Evolutionary conservation across 2,888 invertebrate species (phyloP).

Genomic region (Lasioglossum marginatum): DNA sequence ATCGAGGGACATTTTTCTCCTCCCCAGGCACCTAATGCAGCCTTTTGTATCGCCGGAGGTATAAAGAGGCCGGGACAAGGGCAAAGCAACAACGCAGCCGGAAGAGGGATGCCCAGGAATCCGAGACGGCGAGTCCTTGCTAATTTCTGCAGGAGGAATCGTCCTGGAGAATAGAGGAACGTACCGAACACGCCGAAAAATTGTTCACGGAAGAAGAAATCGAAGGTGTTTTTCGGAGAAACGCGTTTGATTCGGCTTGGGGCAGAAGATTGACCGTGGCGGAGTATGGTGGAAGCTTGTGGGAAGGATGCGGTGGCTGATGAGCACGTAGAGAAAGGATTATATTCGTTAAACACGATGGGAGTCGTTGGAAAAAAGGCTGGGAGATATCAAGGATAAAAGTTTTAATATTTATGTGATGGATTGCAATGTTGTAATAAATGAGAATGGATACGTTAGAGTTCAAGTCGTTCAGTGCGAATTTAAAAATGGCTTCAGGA

Average conservation of each 20-base stretch:
- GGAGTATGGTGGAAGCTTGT: slow-evolving; percentile 22
- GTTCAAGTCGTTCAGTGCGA: too few species aligned
- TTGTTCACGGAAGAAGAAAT: slow-evolving; percentile 34
- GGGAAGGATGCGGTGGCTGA: slow-evolving; percentile 30
- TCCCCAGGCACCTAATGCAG: slow-evolving; percentile 36
- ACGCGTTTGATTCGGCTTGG: slow-evolving; percentile 18
- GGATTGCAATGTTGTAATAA: neutral
- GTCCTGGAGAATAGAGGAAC: slow-evolving; percentile 56
- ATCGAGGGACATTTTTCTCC: slow-evolving; percentile 62
- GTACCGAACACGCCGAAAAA: slow-evolving; percentile 37
- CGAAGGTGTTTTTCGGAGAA: slow-evolving; percentile 36
- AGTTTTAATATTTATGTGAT: neutral
- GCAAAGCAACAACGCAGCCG: slow-evolving; percentile 42
- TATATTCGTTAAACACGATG: neutral
- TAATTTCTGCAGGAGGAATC: slow-evolving; percentile 70
- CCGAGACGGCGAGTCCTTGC: slow-evolving; percentile 61
- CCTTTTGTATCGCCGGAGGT: slow-evolving; percentile 41
- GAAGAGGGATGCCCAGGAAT: slow-evolving; percentile 56
- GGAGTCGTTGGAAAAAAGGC: neutral
- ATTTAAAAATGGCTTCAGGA: too few species aligned
- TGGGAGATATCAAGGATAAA: neutral
- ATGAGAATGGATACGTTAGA: too few species aligned
- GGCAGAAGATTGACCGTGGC: slow-evolving; percentile 34
- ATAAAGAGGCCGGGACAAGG: slow-evolving; percentile 36
- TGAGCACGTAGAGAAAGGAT: neutral